Evolutionary conservation across 1,140 invertebrate genomes (phyloP).

Genomic region (Kradibia gibbosae): DNA sequence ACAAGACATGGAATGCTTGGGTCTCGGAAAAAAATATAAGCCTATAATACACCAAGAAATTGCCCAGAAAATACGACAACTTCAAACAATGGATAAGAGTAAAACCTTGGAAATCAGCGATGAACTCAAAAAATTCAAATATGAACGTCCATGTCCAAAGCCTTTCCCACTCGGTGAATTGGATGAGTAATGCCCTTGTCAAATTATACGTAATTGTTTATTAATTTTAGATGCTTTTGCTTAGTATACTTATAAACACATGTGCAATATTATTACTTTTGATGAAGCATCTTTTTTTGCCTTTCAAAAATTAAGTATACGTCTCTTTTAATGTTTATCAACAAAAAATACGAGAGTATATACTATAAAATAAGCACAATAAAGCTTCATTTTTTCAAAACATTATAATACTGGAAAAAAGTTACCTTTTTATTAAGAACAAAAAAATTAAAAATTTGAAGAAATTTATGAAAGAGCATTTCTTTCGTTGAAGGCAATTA

Average conservation of each 20-base stretch:
- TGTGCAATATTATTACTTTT: neutral
- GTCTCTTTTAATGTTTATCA: neutral
- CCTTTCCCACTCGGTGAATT: conserved; percentile 66
- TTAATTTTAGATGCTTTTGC: neutral
- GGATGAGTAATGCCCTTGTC: conserved; percentile 46
- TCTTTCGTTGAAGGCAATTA: no score
- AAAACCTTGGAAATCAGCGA: conserved; percentile 57
- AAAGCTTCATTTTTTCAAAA: neutral
- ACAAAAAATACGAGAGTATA: neutral
- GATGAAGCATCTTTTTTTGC: neutral
- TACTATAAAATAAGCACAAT: neutral
- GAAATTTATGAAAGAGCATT: no score
- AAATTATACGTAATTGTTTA: neutral
- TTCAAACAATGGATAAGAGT: conserved; percentile 64
- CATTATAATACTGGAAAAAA: no score
- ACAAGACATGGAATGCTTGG: conserved; percentile 69
- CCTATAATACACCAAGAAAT: conserved; percentile 71
- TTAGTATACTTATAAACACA: neutral
- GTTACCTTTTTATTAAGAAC: no score
- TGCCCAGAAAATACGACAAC: conserved; percentile 68
- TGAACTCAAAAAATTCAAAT: conserved; percentile 59
- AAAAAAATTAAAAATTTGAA: no score
- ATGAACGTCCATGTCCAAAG: conserved; percentile 60
- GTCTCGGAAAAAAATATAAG: conserved; percentile 70
- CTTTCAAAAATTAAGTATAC: neutral